Evolutionary conservation across 1,140 invertebrate species (phyloP), one percentile per base, ranked within the genome.

Genomic region (Venustaconcha ellipsiformis): DNA sequence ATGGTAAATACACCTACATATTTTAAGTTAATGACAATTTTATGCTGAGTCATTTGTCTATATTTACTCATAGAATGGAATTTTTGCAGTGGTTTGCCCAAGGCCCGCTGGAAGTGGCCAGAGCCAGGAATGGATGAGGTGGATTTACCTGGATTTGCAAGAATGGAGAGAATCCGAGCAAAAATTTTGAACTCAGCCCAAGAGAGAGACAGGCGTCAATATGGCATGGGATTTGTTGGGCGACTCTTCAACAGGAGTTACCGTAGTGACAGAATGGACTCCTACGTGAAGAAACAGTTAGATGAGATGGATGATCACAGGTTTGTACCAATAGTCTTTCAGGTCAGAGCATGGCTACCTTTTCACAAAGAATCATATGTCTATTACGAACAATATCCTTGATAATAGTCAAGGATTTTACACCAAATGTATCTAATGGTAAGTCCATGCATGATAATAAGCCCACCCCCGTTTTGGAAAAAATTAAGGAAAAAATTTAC

Each of bases 221-320:
- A 95, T 86, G 95, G 95, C 67, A 95, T 95, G 94, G 95, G 95
- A 63, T 92, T 96, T 81, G 92, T 96, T 65, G 95, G 95, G 57
- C 91, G 93, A 83, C 92, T 95, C 81, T 94, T 95, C 83, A 92
- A 94, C 93, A 94, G 92, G 75, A 89, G 83, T 67, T 86, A 90
- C 60, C 79, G 84, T 13, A 88, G 86, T 80, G 88, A 88, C 57
- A 79, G 85, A 70, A 81, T 89, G 26, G 92, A 95, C 60, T 91
- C 93, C 14, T 92, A 94, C 70, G 92, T 96, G 4, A 93, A 92
- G 74, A 92, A 93, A 71, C 95, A 97, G 88, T 88, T 99, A 77
- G 96, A 98, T 85, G 95, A 97, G 86, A 92, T 98, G 84, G 95
- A 96, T 84, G 97, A 99, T 91, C 95, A 98, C 89, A 92, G 90